Conservation (phyloP, 2,797 vertebrate species). For the Pantherophis alleghaniensis region DNA sequence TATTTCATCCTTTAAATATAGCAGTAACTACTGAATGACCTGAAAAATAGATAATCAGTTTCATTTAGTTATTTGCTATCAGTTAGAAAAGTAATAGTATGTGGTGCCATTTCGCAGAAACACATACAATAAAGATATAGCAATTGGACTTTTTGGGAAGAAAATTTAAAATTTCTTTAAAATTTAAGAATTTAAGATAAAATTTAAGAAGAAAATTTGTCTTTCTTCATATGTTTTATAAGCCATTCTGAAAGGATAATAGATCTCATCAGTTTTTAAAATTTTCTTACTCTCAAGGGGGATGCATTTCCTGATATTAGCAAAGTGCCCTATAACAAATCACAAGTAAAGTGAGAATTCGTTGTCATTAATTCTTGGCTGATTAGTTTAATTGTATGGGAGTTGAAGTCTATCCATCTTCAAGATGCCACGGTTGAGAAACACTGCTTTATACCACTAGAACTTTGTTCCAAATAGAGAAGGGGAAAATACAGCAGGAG, state of each 20-base stretch:
- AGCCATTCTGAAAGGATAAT: background rate
- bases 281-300: background rate
- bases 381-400: background rate
- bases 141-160: constrained; percentile 33
- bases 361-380: background rate
- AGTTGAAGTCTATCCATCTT: background rate
- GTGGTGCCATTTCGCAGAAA: constrained; percentile 7
- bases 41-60: background rate
- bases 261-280: background rate
- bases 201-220: background rate
- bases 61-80: background rate
- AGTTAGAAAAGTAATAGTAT: background rate
- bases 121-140: constrained; percentile 35
- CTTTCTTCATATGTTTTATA: background rate
- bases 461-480: background rate
- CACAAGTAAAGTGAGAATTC: background rate
- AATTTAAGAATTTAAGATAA: background rate
- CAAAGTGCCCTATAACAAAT: background rate
- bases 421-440: background rate
- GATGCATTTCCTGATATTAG: background rate
- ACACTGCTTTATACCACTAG: background rate
- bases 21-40: background rate
- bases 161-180: background rate
- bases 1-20: background rate
- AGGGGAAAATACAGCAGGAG: background rate